Evolutionary conservation across 2,797 vertebrate genomes (phyloP).

Genomic region (Sandelia bainsii): DNA sequence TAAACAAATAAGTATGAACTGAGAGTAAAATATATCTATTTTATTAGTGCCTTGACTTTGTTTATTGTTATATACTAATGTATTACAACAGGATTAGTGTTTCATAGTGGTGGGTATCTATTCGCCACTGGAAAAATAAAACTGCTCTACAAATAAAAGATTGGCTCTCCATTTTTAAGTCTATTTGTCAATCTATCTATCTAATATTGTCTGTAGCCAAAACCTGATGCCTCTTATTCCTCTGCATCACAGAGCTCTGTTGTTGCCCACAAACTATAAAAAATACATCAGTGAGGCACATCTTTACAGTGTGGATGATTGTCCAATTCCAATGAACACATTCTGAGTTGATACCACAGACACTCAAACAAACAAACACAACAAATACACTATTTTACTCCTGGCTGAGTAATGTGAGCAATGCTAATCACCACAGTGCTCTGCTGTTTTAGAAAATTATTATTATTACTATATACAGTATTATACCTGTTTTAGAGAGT

Average conservation of each 20-base stretch:
- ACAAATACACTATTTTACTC: no score
- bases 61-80: background rate
- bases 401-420: background rate
- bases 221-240: background rate
- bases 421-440: background rate
- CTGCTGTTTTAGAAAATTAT: no score
- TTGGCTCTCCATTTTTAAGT: no score
- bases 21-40: background rate
- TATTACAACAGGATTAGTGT: background rate
- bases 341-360: background rate
- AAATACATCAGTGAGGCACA: background rate
- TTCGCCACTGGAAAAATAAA: background rate
- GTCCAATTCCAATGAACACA: background rate
- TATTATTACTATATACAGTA: no score
- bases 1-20: background rate
- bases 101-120: background rate
- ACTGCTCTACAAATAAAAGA: background rate
- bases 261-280: background rate
- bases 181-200: no score
- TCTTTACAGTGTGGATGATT: background rate
- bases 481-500: background rate
- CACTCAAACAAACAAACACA: background rate
- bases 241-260: background rate
- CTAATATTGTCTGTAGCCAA: background rate
- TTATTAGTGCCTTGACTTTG: no score